Evolutionary conservation across 2,797 vertebrate genomes (phyloP).

Genomic region (Poeciliopsis presidionis): DNA sequence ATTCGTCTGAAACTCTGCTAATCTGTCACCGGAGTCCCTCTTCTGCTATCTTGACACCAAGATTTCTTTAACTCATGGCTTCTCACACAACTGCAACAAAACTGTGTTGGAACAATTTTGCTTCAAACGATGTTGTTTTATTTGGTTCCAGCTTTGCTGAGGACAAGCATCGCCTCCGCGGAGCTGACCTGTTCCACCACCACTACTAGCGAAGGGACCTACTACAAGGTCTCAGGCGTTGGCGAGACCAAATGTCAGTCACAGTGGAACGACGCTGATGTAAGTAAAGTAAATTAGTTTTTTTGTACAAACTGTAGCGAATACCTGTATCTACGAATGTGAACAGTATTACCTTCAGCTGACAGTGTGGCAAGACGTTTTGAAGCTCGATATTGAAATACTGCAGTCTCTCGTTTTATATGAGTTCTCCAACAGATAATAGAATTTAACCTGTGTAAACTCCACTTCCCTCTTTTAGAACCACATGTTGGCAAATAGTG

Average conservation of each 20-base stretch:
- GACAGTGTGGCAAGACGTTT: neutral
- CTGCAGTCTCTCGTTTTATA: neutral
- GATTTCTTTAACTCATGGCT: neutral
- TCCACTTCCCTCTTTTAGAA: neutral
- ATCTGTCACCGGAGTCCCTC: neutral
- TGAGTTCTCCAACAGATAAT: neutral
- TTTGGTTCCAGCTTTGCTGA: neutral
- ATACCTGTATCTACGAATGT: neutral
- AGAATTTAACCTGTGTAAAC: neutral
- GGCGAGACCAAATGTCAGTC: rapidly evolving
- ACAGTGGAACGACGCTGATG: neutral
- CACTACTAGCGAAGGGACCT: rapidly evolving
- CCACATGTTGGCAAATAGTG: neutral
- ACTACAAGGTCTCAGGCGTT: neutral
- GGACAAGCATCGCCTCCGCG: rapidly evolving
- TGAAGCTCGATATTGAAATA: neutral
- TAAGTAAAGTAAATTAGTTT: neutral
- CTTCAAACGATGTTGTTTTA: neutral
- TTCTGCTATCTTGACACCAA: neutral
- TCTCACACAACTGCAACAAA: neutral
- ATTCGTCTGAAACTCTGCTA: neutral
- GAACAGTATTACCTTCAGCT: neutral
- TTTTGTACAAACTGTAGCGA: neutral
- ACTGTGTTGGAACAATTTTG: neutral
- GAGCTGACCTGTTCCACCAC: neutral